Evolutionary conservation across 2,888 invertebrate genomes (phyloP).

Genomic region (Neocrepidodera transversa): DNA sequence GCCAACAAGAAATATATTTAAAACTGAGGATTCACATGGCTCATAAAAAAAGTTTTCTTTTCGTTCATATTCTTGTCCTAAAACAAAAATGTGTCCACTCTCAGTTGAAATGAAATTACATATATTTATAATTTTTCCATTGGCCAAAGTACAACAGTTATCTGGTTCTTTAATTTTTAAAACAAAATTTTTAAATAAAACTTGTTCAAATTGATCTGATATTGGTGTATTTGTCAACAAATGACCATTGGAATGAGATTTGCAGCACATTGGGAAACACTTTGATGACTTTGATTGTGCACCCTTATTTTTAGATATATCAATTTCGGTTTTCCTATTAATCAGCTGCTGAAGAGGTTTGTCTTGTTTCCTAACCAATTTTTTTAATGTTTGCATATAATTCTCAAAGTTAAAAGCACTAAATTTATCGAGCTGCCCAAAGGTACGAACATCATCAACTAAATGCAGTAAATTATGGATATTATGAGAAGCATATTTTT

Average conservation of each 20-base stretch:
- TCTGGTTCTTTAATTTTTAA: slow-evolving; percentile 6
- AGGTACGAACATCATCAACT: slow-evolving; percentile 11
- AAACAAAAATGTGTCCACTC: slow-evolving; percentile 1
- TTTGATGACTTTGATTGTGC: background rate
- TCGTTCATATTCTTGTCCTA: background rate
- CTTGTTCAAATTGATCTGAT: background rate
- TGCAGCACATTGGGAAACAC: no score
- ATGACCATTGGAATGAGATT: no score
- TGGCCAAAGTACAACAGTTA: slow-evolving; percentile 1
- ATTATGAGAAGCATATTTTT: background rate
- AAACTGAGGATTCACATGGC: slow-evolving; percentile 8
- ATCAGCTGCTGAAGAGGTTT: background rate
- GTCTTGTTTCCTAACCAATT: background rate
- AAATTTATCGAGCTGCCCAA: slow-evolving; percentile 8
- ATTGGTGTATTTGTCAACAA: no score
- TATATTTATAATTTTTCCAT: slow-evolving; percentile 3
- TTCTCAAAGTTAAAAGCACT: background rate
- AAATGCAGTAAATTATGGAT: slow-evolving; percentile 11
- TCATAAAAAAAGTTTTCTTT: slow-evolving; percentile 6
- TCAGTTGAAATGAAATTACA: slow-evolving; percentile 2
- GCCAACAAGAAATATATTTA: slow-evolving; percentile 6
- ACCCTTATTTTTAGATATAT: background rate
- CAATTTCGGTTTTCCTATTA: background rate
- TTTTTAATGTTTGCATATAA: background rate
- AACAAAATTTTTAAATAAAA: slow-evolving; percentile 6